A percentile compares a stretch with the other conserved stretches of the same genome.
phyloP scores from a whole-genome alignment of 2,797 vertebrate genomes.

The Coracias cyanogaster region DNA sequence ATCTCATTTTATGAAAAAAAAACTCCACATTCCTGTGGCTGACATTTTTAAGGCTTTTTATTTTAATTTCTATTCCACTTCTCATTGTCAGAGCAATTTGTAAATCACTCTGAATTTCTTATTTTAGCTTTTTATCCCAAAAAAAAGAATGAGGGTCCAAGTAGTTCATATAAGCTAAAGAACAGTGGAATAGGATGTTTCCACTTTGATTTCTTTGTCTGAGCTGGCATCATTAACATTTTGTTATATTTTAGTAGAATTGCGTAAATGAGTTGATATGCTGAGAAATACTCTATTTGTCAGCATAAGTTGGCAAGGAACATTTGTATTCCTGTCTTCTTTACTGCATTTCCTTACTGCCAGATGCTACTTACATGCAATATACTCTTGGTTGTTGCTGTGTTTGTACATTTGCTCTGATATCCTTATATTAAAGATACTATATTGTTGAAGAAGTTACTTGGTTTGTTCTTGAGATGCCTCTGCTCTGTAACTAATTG shows the following conservation, averaged over 20 bases:
- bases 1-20: neutral
- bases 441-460: neutral
- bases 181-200: neutral
- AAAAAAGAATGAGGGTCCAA: neutral
- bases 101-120: neutral
- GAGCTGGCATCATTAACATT: neutral
- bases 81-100: neutral
- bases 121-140: neutral
- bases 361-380: neutral
- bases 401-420: neutral
- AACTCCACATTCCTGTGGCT: neutral
- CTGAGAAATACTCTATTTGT: slow-evolving; percentile 16
- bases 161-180: neutral
- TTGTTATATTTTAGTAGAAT: no score
- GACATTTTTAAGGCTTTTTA: neutral
- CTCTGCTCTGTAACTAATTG: neutral
- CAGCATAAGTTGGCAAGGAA: neutral
- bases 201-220: neutral
- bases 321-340: neutral
- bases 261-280: no score
- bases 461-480: neutral
- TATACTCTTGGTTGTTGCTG: neutral
- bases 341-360: neutral
- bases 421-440: neutral
- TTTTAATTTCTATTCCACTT: neutral